A percentile compares a stretch with the other conserved stretches of the same genome.
Conservation (phyloP, 2,113 vertebrate genomes). For the Anarhynchus alexandrinus region DNA sequence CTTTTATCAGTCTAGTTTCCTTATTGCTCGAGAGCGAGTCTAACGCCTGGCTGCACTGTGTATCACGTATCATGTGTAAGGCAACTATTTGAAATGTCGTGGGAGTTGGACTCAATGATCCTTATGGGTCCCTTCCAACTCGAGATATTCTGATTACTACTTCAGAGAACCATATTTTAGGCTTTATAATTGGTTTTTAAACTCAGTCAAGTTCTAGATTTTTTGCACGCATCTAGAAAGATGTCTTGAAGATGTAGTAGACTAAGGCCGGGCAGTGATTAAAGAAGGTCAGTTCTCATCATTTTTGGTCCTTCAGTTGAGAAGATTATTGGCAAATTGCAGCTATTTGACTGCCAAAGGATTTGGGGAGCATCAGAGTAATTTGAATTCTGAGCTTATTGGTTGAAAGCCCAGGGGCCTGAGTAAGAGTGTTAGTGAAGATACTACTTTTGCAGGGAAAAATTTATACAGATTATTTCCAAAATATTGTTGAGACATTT, state of each 20-base stretch:
- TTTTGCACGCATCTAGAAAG: not conserved
- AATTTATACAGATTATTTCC: not conserved
- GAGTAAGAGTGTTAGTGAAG: not conserved
- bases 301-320: not conserved
- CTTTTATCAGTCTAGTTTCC: not conserved
- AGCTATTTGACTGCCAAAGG: not conserved
- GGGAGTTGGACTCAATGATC: not conserved
- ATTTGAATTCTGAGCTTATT: not conserved
- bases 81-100: not conserved
- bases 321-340: not conserved
- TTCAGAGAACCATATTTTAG: not conserved
- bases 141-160: not conserved
- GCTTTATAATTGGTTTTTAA: not conserved
- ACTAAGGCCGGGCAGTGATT: not conserved
- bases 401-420: not conserved
- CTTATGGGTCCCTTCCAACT: not conserved
- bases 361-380: not conserved
- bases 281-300: not conserved
- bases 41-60: not conserved
- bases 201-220: not conserved
- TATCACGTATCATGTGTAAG: not conserved
- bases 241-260: not conserved
- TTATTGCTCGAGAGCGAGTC: not conserved
- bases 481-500: not conserved
- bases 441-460: not conserved